Conservation (phyloP, 2,113 vertebrate species). For the Xenopus tropicalis region UCB_Xtro_10.0 CM004448.2:128529001-128529500, state of each 20-base stretch:
- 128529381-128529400: conserved; percentile 24
- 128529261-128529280: conserved; percentile 27
- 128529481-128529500: conserved; percentile 18
- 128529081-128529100: too few species aligned
- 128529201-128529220: background rate
- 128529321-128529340: conserved; percentile 29
- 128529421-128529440: background rate
- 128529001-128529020: too few species aligned
- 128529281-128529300: conserved; percentile 41
- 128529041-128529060: too few species aligned
- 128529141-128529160: too few species aligned
- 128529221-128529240: conserved; percentile 4
- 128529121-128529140: too few species aligned
- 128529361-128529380: conserved; percentile 30
- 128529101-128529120: too few species aligned
- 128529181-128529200: background rate
- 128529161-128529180: background rate
- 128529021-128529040: too few species aligned
- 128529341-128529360: conserved; percentile 37
- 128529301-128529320: conserved; percentile 23
- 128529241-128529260: conserved; percentile 30
- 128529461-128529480: conserved; percentile 15
- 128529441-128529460: background rate
- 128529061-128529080: too few species aligned
- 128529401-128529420: conserved; percentile 30